A percentile compares a stretch with the other conserved stretches of the same genome.
Conservation (phyloP, 2,113 vertebrate species). For the Stigmatopora nigra region DNA sequence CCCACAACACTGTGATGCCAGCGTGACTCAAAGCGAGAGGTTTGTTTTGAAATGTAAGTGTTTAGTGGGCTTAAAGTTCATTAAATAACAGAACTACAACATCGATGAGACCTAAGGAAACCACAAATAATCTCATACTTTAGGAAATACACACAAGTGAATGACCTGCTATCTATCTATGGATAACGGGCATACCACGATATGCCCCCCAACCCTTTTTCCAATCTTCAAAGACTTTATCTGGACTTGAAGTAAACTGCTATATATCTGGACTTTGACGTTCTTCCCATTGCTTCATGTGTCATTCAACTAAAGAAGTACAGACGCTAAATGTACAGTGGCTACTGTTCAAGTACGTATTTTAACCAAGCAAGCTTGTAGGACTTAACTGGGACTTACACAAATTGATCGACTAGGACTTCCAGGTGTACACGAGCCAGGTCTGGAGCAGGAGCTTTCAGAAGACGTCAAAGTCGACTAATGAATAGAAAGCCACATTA, state of each 20-base stretch:
- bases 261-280: too few species aligned
- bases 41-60: background rate
- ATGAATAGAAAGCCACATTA: conserved; percentile 10
- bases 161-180: too few species aligned
- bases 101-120: background rate
- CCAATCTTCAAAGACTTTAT: too few species aligned
- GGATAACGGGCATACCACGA: too few species aligned
- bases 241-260: too few species aligned
- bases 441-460: conserved; percentile 90
- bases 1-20: conserved; percentile 17
- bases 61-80: conserved; percentile 38
- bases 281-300: too few species aligned
- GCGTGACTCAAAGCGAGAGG: background rate
- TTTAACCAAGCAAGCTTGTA: background rate
- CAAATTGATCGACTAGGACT: conserved; percentile 91
- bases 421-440: conserved; percentile 89
- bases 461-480: conserved; percentile 87
- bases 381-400: conserved; percentile 71
- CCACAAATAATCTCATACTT: background rate
- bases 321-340: too few species aligned
- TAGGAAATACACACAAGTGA: too few species aligned
- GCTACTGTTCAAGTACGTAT: too few species aligned
- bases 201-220: too few species aligned
- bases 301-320: too few species aligned
- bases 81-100: conserved; percentile 13